Base-by-base conservation (phyloP, 1,140 invertebrate genomes). In the Ceratina calcarata region DNA sequence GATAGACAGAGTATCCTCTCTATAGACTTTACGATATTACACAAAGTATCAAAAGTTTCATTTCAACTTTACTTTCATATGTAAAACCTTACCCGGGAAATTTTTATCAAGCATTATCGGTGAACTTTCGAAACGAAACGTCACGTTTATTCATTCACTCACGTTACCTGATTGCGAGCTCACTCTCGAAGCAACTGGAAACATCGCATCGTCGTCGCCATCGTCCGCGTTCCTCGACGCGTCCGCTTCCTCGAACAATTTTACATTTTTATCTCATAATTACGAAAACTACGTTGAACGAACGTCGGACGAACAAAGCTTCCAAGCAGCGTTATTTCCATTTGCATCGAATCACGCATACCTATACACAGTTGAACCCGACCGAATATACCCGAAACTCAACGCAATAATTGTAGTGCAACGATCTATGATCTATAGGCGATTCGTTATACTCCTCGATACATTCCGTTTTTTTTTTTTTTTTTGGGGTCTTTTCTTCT, bases 111-210 rank as follows among this genome's bases (percentile, higher is more conserved):
- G 22, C 45, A 32, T 24, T 51, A 64, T 76, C 32, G 49, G 16
- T 45, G 75, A 80, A n/a, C 55, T 60, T 67, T 62, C 13, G 24
- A 55, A 66, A 73, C 37, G n/a, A 51, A 80, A 68, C 12, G 16
- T 58, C 58, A 65, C 49, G 8, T 68, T 62, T 55, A 64, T 62
- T 24, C 49, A 68, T 80, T n/a, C n/a, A n/a, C 53, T 80, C 65
- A 64, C 27, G 70, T 78, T 78, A 82, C 80, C 80, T 79, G 77
- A 82, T 82, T 76, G 79, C 80, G 79, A 71, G 70, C 76, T 69
- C 74, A 55, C 37, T 58, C 60, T 64, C 2, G 53, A 78, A 73
- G 64, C 80, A 74, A 73, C 8, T 73, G 49, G 58, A 82, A 82
- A 82, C 73, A 79, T 73, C 77, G 62, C 67, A 1, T 32, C 4